These are phyloP conservation scores for Tamias sibiricus DNA, from an alignment of 2,113 vertebrate genomes.

Conservation along the genomic window DNA sequence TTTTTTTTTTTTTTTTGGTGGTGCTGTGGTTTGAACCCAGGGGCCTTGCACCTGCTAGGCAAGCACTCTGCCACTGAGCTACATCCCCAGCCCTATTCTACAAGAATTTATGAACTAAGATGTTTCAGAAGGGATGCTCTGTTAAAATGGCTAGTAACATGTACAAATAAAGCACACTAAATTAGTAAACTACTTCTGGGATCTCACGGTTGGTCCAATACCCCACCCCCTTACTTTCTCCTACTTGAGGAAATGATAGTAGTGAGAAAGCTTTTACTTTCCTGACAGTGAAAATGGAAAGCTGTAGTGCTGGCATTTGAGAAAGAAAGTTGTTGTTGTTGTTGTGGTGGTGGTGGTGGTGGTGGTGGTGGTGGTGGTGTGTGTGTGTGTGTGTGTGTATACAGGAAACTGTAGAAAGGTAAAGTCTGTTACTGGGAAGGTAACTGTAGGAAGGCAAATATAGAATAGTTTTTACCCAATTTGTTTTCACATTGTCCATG, in stretches of 20 bases:
- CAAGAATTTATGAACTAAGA: background rate
- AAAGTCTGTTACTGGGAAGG: background rate
- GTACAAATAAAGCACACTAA: background rate
- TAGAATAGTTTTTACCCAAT: background rate
- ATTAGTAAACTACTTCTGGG: slow-evolving; percentile 7
- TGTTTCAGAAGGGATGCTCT: background rate
- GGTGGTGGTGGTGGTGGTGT: too few species aligned
- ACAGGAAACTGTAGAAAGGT: background rate
- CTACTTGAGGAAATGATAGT: background rate
- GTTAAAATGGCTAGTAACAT: background rate
- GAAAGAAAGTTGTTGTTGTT: background rate
- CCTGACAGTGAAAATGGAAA: background rate
- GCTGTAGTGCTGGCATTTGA: background rate
- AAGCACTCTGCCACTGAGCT: too few species aligned
- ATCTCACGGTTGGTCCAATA: background rate
- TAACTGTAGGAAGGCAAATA: background rate
- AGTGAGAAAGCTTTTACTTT: background rate
- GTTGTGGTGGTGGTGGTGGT: too few species aligned
- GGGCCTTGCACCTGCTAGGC: too few species aligned
- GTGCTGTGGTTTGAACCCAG: too few species aligned
- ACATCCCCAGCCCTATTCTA: too few species aligned
- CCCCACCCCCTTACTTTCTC: background rate
- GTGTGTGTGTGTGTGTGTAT: background rate
- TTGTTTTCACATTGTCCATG: background rate
- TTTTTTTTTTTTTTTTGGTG: too few species aligned